Evolutionary conservation across 2,797 vertebrate genomes (phyloP).

Genomic region (Ceryle rudis): DNA sequence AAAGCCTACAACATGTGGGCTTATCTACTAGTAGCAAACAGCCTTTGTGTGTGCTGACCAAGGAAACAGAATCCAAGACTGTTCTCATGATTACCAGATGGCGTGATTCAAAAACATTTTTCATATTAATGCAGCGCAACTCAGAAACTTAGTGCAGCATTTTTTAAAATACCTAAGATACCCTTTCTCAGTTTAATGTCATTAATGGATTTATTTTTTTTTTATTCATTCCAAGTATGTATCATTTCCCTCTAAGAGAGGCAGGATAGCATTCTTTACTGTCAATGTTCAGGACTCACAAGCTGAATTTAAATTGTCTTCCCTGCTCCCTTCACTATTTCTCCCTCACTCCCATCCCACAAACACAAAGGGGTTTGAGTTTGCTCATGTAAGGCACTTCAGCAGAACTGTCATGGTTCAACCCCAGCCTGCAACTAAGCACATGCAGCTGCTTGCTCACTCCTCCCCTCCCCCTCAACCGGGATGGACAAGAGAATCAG

Average conservation of each 20-base stretch:
- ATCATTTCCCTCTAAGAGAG: neutral
- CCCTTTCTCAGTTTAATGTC: neutral
- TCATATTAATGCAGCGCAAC: neutral
- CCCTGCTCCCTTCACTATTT: neutral
- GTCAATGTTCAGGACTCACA: neutral
- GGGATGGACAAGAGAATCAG: neutral
- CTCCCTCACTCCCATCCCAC: neutral
- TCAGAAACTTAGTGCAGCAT: neutral
- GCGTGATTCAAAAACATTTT: neutral
- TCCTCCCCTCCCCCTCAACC: neutral
- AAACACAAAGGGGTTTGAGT: neutral
- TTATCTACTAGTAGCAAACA: neutral
- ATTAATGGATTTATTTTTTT: neutral
- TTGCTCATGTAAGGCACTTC: neutral
- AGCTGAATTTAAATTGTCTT: neutral
- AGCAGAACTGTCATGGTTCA: neutral
- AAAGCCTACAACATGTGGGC: neutral
- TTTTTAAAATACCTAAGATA: conserved; percentile 3
- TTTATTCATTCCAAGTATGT: neutral
- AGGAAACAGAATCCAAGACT: neutral
- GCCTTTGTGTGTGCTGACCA: neutral
- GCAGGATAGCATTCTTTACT: neutral
- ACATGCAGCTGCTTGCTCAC: neutral
- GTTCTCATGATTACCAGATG: neutral
- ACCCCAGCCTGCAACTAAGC: neutral